Percentiles rank a stretch among this genome's conserved stretches.
phyloP scores from a whole-genome alignment of 2,888 invertebrate genomes.

The Megastigmus dorsalis region DNA sequence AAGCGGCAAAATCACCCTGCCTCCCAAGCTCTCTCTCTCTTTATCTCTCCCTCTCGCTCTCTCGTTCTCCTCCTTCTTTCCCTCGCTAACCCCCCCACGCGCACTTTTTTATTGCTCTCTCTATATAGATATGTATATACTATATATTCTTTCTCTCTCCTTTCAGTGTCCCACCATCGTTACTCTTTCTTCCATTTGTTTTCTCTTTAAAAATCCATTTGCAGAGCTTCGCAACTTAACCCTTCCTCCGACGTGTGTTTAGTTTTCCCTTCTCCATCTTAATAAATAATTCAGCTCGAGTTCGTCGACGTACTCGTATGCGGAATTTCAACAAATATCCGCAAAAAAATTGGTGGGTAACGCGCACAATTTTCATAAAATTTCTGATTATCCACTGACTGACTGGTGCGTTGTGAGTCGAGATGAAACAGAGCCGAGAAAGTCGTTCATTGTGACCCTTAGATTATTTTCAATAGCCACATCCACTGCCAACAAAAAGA shows the following conservation, averaged over 20 bases:
- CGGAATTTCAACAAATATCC: neutral
- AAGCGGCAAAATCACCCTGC: slow-evolving; percentile 50
- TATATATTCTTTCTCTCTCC: neutral
- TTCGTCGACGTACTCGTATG: too few relatives aligned
- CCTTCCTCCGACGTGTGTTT: slow-evolving; percentile 6
- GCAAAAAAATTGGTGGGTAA: neutral
- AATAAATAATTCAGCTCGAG: slow-evolving; percentile 40
- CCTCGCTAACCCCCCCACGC: neutral
- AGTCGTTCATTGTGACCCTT: slow-evolving; percentile 29
- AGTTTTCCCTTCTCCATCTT: neutral
- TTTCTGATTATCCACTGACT: neutral
- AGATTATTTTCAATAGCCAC: slow-evolving; percentile 40
- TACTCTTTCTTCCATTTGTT: slow-evolving; percentile 37
- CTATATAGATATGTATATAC: too few relatives aligned
- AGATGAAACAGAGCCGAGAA: neutral
- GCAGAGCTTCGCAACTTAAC: slow-evolving; percentile 19
- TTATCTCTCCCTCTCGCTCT: neutral
- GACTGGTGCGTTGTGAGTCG: neutral
- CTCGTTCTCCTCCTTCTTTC: neutral
- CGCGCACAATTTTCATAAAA: neutral
- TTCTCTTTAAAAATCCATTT: slow-evolving; percentile 54
- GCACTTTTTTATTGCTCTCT: slow-evolving; percentile 29
- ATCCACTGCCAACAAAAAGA: slow-evolving; percentile 19
- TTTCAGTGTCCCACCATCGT: neutral
- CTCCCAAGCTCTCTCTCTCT: neutral